Evolutionary conservation across 2,888 invertebrate species (phyloP).

Genomic region (Hesperia comma): DNA sequence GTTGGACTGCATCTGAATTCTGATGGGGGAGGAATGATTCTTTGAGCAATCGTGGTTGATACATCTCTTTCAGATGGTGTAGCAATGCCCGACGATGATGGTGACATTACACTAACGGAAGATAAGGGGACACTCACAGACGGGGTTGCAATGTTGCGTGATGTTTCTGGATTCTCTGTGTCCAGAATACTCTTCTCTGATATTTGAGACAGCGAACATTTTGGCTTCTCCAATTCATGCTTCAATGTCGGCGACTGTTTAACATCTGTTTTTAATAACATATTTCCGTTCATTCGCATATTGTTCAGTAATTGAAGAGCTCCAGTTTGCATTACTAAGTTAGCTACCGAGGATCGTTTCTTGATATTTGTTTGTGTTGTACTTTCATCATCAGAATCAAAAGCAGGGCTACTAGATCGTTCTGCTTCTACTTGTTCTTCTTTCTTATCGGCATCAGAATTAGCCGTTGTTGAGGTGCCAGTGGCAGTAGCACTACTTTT

Average conservation of each 20-base stretch:
- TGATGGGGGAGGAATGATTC: conserved; percentile 89
- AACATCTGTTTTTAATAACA: conserved; percentile 72
- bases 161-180: conserved; percentile 80
- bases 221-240: conserved; percentile 68
- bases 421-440: conserved; percentile 85
- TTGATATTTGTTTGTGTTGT: conserved; percentile 84
- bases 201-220: conserved; percentile 84
- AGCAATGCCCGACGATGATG: conserved; percentile 70
- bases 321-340: conserved; percentile 87
- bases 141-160: conserved; percentile 62
- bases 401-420: conserved; percentile 95
- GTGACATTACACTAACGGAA: conserved; percentile 67
- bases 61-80: conserved; percentile 77
- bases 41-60: conserved; percentile 84
- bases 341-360: conserved; percentile 87
- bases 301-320: conserved; percentile 80
- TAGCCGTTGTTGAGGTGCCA: conserved; percentile 83
- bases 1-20: conserved; percentile 89
- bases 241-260: conserved; percentile 68
- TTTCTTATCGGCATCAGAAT: conserved; percentile 76
- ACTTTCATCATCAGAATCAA: conserved; percentile 97
- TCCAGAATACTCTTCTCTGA: conserved; percentile 86
- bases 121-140: conserved; percentile 63
- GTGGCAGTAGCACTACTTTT: conserved; percentile 84
- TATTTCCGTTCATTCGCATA: conserved; percentile 82